Percentiles rank a stretch among this genome's conserved stretches.
These are phyloP conservation scores for Leucoptera coffeella DNA, from an alignment of 2,888 invertebrate species.

Conservation along the genomic window DNA sequence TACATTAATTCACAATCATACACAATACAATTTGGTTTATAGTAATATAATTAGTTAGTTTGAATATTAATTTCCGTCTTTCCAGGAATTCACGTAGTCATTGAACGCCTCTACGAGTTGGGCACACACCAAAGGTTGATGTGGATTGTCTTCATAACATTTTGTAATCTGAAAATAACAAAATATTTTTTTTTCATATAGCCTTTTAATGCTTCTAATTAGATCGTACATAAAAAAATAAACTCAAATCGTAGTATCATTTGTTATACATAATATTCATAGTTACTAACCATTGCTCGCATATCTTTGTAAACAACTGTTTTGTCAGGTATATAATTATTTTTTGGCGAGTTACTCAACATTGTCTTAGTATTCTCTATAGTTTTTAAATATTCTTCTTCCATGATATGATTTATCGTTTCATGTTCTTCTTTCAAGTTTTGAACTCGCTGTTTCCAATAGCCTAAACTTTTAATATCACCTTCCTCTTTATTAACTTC, in stretches of 20 bases:
- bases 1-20: background rate
- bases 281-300: no score
- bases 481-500: constrained; percentile 14
- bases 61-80: background rate
- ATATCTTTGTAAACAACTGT: no score
- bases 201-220: no score
- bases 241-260: no score
- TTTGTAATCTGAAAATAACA: constrained; percentile 25
- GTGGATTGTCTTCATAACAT: constrained; percentile 38
- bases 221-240: no score
- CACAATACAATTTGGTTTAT: background rate
- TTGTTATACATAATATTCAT: no score
- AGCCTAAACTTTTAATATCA: constrained; percentile 18
- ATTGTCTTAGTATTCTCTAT: constrained; percentile 18
- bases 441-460: constrained; percentile 32
- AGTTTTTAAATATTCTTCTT: constrained; percentile 30
- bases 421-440: constrained; percentile 32
- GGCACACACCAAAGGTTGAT: constrained; percentile 30
- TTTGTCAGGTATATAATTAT: no score
- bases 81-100: constrained; percentile 15
- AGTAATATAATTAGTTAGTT: background rate
- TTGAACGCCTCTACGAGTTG: constrained; percentile 29
- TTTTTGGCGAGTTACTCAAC: constrained; percentile 18
- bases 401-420: constrained; percentile 31
- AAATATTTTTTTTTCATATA: no score